Evolutionary conservation across 2,797 vertebrate genomes (phyloP).

Genomic region (Enteromius afrohamiltoni): DNA sequence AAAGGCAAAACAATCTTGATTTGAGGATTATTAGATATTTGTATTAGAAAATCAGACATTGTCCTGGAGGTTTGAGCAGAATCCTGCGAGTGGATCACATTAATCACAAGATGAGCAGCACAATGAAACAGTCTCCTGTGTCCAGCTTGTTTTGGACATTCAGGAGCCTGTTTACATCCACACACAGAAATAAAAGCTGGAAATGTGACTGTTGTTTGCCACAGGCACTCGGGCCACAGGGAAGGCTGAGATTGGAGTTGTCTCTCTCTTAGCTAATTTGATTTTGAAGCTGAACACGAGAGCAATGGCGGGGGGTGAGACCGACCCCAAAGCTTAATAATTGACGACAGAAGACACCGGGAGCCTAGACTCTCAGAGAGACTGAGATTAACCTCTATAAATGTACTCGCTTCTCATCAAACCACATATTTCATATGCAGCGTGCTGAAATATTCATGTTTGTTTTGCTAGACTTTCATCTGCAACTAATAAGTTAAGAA

Average conservation of each 20-base stretch:
- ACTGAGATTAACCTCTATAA: conserved; percentile 16
- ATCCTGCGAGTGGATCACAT: background rate
- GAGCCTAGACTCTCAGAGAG: conserved; percentile 42
- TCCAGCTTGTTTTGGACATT: background rate
- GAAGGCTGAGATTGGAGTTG: background rate
- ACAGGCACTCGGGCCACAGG: background rate
- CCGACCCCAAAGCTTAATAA: conserved; percentile 51
- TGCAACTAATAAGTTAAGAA: background rate
- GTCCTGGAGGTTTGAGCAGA: background rate
- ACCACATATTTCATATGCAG: conserved; percentile 6
- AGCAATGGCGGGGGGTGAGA: background rate
- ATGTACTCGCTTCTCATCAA: conserved; percentile 4
- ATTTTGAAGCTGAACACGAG: conserved; percentile 2
- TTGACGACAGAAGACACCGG: conserved; percentile 65
- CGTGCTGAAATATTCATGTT: background rate
- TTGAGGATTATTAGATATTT: background rate
- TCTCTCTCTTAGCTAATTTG: conserved; percentile 14
- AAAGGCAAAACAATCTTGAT: background rate
- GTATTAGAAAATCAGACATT: background rate
- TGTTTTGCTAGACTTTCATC: conserved; percentile 20
- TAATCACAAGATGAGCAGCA: background rate
- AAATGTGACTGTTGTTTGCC: background rate
- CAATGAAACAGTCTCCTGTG: too few species aligned
- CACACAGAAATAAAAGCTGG: background rate
- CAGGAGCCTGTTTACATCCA: conserved; percentile 1